Percentiles rank a stretch among this genome's conserved stretches.
Evolutionary conservation across 2,888 invertebrate genomes (phyloP).

Genomic region (Amblyjoppa fuscipennis): DNA sequence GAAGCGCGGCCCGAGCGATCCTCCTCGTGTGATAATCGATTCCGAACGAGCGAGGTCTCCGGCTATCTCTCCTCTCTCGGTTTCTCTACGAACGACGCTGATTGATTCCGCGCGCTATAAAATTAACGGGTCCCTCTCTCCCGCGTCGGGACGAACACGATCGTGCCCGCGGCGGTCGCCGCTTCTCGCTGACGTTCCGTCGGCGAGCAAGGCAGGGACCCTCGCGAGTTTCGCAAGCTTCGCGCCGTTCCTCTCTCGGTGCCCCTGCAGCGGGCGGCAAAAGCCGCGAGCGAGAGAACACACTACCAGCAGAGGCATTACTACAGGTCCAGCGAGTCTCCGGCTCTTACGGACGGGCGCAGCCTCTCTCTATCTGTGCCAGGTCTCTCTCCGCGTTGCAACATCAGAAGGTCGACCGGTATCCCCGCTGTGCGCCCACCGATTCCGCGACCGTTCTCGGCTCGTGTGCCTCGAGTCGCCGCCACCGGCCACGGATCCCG

Average conservation of each 20-base stretch:
- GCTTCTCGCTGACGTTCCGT: constrained; percentile 48
- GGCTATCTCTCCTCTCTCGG: not conserved
- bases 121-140: constrained; percentile 76
- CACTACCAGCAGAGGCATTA: constrained; percentile 24
- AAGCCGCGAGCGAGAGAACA: constrained; percentile 56
- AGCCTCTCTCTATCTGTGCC: constrained; percentile 83
- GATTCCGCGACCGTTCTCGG: constrained; percentile 61
- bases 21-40: constrained; percentile 71
- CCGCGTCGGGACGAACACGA: constrained; percentile 70
- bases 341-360: constrained; percentile 66
- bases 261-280: constrained; percentile 53
- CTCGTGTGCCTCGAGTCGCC: constrained; percentile 7
- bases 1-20: constrained; percentile 18
- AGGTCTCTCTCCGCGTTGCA: constrained; percentile 82
- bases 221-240: constrained; percentile 76
- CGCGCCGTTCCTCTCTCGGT: constrained; percentile 25
- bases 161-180: constrained; percentile 49
- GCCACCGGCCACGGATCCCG: constrained; percentile 51
- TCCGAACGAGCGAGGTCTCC: constrained; percentile 67
- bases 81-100: constrained; percentile 67
- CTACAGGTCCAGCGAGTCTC: constrained; percentile 42
- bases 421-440: constrained; percentile 71
- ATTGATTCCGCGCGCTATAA: constrained; percentile 76
- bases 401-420: constrained; percentile 85
- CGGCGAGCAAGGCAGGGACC: constrained; percentile 56